Base-by-base conservation (phyloP, 2,797 vertebrate species). In the Chelon auratus region DNA sequence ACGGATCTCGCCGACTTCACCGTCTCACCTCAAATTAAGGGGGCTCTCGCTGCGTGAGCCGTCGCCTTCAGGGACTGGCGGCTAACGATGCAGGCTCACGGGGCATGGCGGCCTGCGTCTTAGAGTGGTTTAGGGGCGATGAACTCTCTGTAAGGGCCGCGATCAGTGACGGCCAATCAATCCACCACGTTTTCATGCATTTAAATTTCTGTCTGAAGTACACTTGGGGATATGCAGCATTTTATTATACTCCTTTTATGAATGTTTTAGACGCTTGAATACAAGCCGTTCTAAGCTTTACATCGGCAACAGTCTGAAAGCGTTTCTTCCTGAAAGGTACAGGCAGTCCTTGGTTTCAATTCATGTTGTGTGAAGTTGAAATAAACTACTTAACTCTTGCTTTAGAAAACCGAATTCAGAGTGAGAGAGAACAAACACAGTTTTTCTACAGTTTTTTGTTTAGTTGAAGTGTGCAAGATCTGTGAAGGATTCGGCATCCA, bases 1-100 rank as follows among this genome's bases (percentile, higher is more conserved):
- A 68, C 72, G 18, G 36, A 72, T 82, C 39, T 56, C 40, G 33
- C 48, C 1, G 10, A 47, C 43, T 66, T 63, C 17, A 42, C 22
- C 60, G 39, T 39, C 59, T 78, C 62, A 62, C 47, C 45, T 73
- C 17, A 70, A 37, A 42, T 18, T 3, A 47, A 7, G 48, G 50
- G 12, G 22, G 15, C 17, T 52, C 22, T 30, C 40, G 50, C 12
- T 76, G 42, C 62, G 47, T 55, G 52, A 24, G 64, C 63, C 54
- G 20, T 33, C 24, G 18, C 51, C 62, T 48, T 37, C 0, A 6
- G 24, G 13, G 59, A 62, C 47, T 36, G 7, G 37, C 17, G 2
- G 18, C 48, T 47, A 60, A 33, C 37, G 53, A 45, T 58, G 26
- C 26, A 45, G 36, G 10, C n/a, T 24, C 37, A 52, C 37, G 30